phyloP scores from a whole-genome alignment of 64 coral and sea anemone species.

The Cladopsammia gracilis region DNA sequence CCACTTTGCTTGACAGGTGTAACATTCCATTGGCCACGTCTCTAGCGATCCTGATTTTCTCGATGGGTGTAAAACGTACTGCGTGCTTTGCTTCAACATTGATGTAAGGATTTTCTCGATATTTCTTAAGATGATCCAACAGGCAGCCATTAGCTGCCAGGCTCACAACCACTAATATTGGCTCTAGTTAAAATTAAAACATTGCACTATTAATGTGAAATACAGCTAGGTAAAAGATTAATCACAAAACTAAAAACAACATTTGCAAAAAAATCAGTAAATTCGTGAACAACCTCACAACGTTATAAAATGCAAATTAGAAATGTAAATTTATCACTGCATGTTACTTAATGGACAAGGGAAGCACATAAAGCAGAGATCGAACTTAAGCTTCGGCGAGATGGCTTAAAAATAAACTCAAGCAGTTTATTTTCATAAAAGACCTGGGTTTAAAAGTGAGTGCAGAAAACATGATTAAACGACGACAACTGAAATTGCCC shows the following conservation, averaged over 20 bases:
- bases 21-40: not conserved
- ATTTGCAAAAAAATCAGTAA: not conserved
- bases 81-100: not conserved
- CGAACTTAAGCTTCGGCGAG: no score
- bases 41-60: not conserved
- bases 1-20: not conserved
- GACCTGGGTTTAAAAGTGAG: no score
- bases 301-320: not conserved
- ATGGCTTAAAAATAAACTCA: no score
- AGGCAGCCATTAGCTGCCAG: slow-evolving; percentile 50
- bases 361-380: no score
- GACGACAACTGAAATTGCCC: no score
- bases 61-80: not conserved
- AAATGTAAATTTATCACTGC: no score
- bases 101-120: not conserved
- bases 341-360: not conserved
- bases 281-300: not conserved
- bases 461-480: no score
- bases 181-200: not conserved
- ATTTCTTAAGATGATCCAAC: slow-evolving; percentile 1
- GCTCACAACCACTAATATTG: slow-evolving; percentile 29
- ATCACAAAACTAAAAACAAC: not conserved
- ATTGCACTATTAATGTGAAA: not conserved
- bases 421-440: no score
- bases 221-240: no score